Evolutionary conservation across 2,888 invertebrate genomes (phyloP).

Genomic region (Allolobophora icterica): DNA sequence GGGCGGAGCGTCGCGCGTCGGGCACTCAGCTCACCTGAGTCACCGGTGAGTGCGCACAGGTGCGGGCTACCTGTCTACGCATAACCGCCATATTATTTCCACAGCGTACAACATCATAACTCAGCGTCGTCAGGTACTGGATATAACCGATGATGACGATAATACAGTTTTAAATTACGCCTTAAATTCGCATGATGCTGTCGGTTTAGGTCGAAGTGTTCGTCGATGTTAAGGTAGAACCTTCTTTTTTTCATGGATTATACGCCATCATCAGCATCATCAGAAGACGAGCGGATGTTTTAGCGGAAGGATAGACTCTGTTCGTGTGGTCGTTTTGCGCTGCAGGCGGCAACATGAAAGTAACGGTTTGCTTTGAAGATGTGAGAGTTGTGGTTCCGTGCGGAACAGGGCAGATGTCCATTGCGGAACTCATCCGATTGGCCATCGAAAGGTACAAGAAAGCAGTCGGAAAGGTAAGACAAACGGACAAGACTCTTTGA

Average conservation of each 20-base stretch:
- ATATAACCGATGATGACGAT: not conserved
- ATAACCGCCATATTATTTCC: not conserved
- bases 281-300: not conserved
- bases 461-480: conserved; percentile 36
- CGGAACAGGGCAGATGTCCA: not conserved
- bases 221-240: not conserved
- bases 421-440: conserved; percentile 26
- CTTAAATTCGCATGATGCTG: not conserved
- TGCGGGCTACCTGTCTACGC: not conserved
- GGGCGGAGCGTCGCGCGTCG: not conserved
- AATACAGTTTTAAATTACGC: not conserved
- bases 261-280: not conserved
- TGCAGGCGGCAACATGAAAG: conserved; percentile 28
- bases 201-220: not conserved
- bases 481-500: not conserved
- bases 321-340: not conserved
- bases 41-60: not conserved
- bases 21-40: not conserved
- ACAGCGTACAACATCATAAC: not conserved
- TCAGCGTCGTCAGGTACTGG: not conserved
- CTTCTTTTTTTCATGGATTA: not conserved
- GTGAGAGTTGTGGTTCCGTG: conserved; percentile 38
- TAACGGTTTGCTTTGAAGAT: conserved; percentile 39
- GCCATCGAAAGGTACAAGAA: conserved; percentile 33
- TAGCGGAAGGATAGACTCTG: not conserved